Percentiles rank a stretch among this genome's conserved stretches.
These are phyloP conservation scores for Drosophila bunnanda DNA, from an alignment of 2,888 invertebrate species.

Conservation along the genomic window DNA sequence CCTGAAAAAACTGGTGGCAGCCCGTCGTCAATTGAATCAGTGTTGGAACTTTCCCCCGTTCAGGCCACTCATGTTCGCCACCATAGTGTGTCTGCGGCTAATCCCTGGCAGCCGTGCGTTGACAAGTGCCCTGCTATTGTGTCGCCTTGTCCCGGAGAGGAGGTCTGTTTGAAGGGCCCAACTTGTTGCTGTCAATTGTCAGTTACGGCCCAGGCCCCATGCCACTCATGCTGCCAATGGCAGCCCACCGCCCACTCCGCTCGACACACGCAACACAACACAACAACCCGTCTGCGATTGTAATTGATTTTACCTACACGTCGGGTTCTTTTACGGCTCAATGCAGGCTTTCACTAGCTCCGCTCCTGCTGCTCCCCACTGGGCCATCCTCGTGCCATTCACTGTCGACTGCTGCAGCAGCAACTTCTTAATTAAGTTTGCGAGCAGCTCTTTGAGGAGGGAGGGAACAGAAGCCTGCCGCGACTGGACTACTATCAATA, in stretches of 20 bases:
- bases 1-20: slow-evolving; percentile 12
- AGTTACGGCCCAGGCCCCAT: slow-evolving; percentile 26
- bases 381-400: slow-evolving; percentile 12
- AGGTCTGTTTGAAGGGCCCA: slow-evolving; percentile 31
- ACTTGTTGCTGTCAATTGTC: slow-evolving; percentile 70
- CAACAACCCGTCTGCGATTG: slow-evolving; percentile 42
- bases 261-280: slow-evolving; percentile 8
- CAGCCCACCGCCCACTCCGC: background rate
- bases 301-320: slow-evolving; percentile 63
- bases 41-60: background rate
- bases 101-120: slow-evolving; percentile 34
- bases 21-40: background rate
- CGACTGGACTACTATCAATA: slow-evolving; percentile 15
- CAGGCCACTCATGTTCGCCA: slow-evolving; percentile 19
- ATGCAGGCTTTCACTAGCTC: slow-evolving; percentile 35
- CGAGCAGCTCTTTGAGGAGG: slow-evolving; percentile 51
- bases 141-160: slow-evolving; percentile 12
- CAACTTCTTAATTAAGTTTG: slow-evolving; percentile 74
- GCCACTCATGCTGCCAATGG: slow-evolving; percentile 21
- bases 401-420: slow-evolving; percentile 53
- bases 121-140: slow-evolving; percentile 39
- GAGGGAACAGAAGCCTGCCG: background rate
- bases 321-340: slow-evolving; percentile 45
- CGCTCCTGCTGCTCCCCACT: background rate
- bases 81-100: slow-evolving; percentile 20